Base-by-base conservation (phyloP, 2,888 invertebrate genomes). In the Pachydiplax longipennis region DNA sequence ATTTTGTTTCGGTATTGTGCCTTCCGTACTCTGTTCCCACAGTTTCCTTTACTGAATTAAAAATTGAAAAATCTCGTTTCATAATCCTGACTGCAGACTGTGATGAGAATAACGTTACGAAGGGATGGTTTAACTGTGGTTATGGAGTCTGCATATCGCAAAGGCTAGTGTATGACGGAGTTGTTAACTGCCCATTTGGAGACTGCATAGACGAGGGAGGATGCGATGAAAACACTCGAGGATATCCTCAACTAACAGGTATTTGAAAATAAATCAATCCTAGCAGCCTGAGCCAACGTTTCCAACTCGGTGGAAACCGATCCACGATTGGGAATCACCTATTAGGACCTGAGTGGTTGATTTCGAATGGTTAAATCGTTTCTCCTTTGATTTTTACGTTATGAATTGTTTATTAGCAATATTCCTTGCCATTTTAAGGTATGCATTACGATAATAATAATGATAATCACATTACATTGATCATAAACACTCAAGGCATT, bases 111-210 rank as follows among this genome's bases (percentile, higher is more conserved):
- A 25, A 58, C 15, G 83, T 83, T 4, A 53, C 83, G 18, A 53
- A 53, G 15, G 58, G 53, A 0, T 58, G 48, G 35, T 83, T 83
- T 48, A 53, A 83, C 18, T 83, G 83, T 35, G 82, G 82, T n/a
- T 44, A n/a, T 13, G 82, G 82, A 8, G 44, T 93, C 13, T 95
- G 95, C 92, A 94, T 95, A 82, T 93, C 93, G 91, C 93, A 93
- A 73, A 93, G 93, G 1, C 95, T 93, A 91, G 94, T 94, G 91
- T 94, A 94, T 73, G 95, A 95, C 92, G 93, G 93, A 31, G 92
- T 93, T 90, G 93, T 94, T 31, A 95, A 95, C 92, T 95, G 95
- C 92, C 94, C 94, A 1, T 93, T 93, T 90, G 92, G 92, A 48
- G 92, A 93, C 65, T 95, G 95, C 91, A 92, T 92, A 0, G 95